Conservation (phyloP, 1,140 invertebrate genomes). For the Orius insidiosus region DNA sequence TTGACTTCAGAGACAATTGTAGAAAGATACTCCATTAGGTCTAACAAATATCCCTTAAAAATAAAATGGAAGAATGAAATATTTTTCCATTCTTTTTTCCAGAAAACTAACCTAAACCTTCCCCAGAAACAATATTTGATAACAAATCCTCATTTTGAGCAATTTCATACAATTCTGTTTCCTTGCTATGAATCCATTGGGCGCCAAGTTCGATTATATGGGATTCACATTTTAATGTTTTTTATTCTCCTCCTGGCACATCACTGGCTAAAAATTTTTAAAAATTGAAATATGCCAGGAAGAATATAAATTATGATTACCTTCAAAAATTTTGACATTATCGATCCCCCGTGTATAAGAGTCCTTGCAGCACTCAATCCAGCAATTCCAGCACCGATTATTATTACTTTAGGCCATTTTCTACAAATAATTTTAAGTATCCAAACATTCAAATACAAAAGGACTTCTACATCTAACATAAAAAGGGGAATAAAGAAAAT, state of each 20-base stretch:
- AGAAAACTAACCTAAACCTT: slow-evolving; percentile 32
- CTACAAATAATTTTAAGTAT: background rate
- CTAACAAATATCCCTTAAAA: slow-evolving; percentile 26
- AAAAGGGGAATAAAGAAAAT: slow-evolving; percentile 12
- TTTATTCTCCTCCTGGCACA: slow-evolving; percentile 40
- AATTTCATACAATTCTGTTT: slow-evolving; percentile 35
- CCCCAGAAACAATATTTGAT: slow-evolving; percentile 27
- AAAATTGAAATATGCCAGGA: background rate
- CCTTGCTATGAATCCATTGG: slow-evolving; percentile 55
- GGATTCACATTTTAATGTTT: slow-evolving; percentile 28
- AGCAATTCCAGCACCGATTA: slow-evolving; percentile 43
- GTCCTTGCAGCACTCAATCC: slow-evolving; percentile 35
- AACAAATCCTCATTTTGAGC: slow-evolving; percentile 28
- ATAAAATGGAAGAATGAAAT: no score
- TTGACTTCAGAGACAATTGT: slow-evolving; percentile 30
- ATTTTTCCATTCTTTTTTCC: background rate
- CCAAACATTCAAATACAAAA: no score
- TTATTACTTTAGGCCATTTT: slow-evolving; percentile 24
- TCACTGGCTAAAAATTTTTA: slow-evolving; percentile 31
- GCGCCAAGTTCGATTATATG: slow-evolving; percentile 43
- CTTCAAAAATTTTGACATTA: slow-evolving; percentile 40
- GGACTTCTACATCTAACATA: no score
- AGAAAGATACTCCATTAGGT: slow-evolving; percentile 31
- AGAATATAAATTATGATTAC: no score
- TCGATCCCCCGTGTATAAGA: slow-evolving; percentile 26